Base-by-base conservation (phyloP, 2,797 vertebrate species). In the Lateolabrax maculatus region DNA sequence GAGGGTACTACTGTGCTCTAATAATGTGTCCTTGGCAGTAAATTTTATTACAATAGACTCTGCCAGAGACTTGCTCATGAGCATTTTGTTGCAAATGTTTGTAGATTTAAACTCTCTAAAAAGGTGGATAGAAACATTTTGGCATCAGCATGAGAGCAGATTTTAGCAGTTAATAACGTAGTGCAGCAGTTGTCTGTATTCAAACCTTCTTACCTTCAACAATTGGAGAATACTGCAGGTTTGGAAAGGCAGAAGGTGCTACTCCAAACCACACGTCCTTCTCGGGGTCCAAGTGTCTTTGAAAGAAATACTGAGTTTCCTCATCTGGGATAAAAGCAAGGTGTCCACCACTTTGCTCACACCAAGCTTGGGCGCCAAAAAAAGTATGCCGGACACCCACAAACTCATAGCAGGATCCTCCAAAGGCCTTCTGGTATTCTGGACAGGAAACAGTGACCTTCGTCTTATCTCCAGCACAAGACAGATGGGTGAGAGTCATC, bases 191-290 rank as follows among this genome's bases (percentile, higher is more conserved):
- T 36, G 8, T 13, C 5, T 51, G 16, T 44, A 18, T 21, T 43
- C 3, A 10, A 1, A 1, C 3, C 13, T 37, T 34, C 69, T 83
- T 91, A 95, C 94, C 93, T 80, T 90, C 81, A 52, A 16, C 82
- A 72, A 44, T 13, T n/a, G 92, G 81, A 75, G 90, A 84, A 43
- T 93, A 90, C 56, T 43, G 51, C 6, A 77, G 85, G 66, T 89
- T 86, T 51, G 84, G 21, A 19, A 76, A 80, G n/a, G 81, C 67
- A 11, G 93, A 91, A 12, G 92, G 87, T 9, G 76, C 94, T 46
- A 97, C 79, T 31, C 97, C 97, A 8, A 98, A 85, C 97, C 97
- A 99, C 94, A 94, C 94, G 58, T 97, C 95, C 43, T 88, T 90
- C 34, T 95, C 91, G 1, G 91, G 85, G 1, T 95, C 86, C 69